Conservation (phyloP, 2,888 invertebrate genomes). For the Caenorhabditis plicata region DNA sequence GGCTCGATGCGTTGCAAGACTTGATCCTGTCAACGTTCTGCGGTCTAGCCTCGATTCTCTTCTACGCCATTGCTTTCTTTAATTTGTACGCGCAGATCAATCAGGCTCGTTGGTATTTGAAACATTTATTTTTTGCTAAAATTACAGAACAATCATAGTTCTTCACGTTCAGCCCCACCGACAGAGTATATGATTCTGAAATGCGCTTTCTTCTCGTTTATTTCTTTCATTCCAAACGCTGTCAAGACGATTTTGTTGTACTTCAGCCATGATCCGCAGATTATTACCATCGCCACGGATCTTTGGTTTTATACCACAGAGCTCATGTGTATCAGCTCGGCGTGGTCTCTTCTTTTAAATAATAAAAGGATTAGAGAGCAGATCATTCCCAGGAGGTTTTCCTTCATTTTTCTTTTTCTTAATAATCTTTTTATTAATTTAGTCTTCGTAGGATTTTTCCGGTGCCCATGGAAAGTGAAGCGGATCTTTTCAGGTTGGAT, state of each 20-base stretch:
- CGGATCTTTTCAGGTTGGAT: too few relatives aligned
- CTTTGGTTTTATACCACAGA: constrained; percentile 24
- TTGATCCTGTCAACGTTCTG: constrained; percentile 9
- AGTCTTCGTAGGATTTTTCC: too few relatives aligned
- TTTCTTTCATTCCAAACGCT: constrained; percentile 16
- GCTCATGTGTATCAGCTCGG: constrained; percentile 18
- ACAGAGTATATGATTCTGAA: constrained; percentile 16
- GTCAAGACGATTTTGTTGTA: constrained; percentile 11
- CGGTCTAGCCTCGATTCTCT: neutral
- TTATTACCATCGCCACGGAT: constrained; percentile 6
- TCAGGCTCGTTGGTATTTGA: too few relatives aligned
- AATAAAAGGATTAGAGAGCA: constrained; percentile 7
- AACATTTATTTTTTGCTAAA: too few relatives aligned
- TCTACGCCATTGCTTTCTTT: too few relatives aligned
- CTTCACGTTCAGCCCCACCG: neutral
- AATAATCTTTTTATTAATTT: too few relatives aligned
- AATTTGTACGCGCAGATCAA: too few relatives aligned
- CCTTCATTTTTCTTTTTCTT: too few relatives aligned
- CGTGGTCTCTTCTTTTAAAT: constrained; percentile 15
- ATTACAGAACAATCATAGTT: too few relatives aligned
- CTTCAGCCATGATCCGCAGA: neutral
- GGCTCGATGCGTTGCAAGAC: constrained; percentile 22
- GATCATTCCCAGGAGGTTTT: constrained; percentile 7
- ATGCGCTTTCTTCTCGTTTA: constrained; percentile 16
- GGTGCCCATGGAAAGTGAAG: too few relatives aligned